These are phyloP conservation scores for Pionites leucogaster DNA, from an alignment of 2,113 vertebrate genomes.

Conservation along the genomic window DNA sequence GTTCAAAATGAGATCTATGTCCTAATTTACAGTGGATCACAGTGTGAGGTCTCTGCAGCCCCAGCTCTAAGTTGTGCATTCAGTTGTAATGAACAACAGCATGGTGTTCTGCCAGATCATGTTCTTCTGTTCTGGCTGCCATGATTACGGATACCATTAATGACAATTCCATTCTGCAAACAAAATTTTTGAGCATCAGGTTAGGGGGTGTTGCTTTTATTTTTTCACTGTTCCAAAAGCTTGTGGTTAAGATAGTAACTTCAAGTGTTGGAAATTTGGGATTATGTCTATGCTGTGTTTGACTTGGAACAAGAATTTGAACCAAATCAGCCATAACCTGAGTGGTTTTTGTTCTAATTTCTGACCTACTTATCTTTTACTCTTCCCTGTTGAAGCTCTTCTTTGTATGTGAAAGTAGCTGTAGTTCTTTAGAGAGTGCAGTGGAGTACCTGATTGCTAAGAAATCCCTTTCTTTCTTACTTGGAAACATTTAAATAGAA, in stretches of 20 bases:
- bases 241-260: background rate
- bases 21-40: background rate
- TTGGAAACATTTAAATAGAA: constrained; percentile 22
- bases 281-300: background rate
- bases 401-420: background rate
- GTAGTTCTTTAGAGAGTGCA: background rate
- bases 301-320: background rate
- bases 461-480: background rate
- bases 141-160: background rate
- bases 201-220: background rate
- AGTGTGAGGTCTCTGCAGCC: background rate
- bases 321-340: background rate
- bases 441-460: background rate
- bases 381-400: background rate
- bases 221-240: background rate
- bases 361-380: background rate
- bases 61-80: background rate
- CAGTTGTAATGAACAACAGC: background rate
- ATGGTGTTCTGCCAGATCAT: background rate
- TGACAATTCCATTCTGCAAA: background rate
- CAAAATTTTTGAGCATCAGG: background rate
- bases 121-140: background rate
- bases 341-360: background rate
- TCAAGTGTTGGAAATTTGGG: background rate
- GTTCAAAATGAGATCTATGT: background rate